These are phyloP conservation scores for Ophion costatus DNA, from an alignment of 2,888 invertebrate genomes.

Conservation along the genomic window DNA sequence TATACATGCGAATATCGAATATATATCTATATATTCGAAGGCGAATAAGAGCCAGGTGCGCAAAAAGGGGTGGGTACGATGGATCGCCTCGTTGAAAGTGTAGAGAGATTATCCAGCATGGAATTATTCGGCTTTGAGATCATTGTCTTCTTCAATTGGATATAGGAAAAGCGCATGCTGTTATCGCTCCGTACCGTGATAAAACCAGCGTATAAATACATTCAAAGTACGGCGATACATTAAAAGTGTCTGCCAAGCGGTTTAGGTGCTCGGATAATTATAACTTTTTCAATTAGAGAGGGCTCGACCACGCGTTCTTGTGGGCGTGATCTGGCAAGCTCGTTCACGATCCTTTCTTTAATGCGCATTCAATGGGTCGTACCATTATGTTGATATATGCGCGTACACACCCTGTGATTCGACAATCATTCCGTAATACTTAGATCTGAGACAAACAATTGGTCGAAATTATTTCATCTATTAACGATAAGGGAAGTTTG, in stretches of 20 bases:
- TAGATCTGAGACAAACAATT: neutral
- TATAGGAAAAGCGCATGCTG: slow-evolving; percentile 44
- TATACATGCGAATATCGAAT: neutral
- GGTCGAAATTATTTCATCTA: neutral
- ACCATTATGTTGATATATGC: slow-evolving; percentile 38
- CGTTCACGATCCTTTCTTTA: slow-evolving; percentile 14
- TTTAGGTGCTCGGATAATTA: slow-evolving; percentile 46
- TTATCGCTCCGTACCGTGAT: slow-evolving; percentile 7
- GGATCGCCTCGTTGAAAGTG: slow-evolving; percentile 57
- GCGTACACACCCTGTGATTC: slow-evolving; percentile 21
- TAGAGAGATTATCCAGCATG: slow-evolving; percentile 47
- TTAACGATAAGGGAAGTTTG: neutral
- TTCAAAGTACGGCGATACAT: slow-evolving; percentile 10
- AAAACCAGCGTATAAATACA: slow-evolving; percentile 6
- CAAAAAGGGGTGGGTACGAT: slow-evolving; percentile 55
- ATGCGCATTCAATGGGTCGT: slow-evolving; percentile 34
- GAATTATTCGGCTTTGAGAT: slow-evolving; percentile 54
- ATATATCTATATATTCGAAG: too few species aligned
- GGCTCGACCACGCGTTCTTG: slow-evolving; percentile 27
- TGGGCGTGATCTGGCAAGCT: slow-evolving; percentile 38
- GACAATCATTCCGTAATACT: neutral
- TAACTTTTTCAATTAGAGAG: slow-evolving; percentile 53
- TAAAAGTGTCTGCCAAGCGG: slow-evolving; percentile 25
- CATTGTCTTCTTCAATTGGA: slow-evolving; percentile 45
- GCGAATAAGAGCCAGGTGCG: slow-evolving; percentile 46